A percentile compares a stretch with the other conserved stretches of the same genome.
Conservation (phyloP, 2,113 vertebrate species). For the Pangasianodon gigas region DNA sequence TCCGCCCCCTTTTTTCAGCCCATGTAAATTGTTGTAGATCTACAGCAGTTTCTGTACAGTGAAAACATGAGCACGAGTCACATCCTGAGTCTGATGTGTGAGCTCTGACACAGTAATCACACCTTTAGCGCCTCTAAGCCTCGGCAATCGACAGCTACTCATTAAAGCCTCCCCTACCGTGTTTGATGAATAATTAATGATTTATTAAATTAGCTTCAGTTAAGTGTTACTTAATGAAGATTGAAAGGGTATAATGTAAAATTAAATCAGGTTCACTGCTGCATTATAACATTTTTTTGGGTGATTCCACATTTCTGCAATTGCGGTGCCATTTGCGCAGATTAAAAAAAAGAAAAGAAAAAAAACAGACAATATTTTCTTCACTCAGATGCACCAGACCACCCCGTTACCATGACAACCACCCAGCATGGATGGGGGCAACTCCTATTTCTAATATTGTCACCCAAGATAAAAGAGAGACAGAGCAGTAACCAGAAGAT, state of each 20-base stretch:
- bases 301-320: neutral
- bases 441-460: neutral
- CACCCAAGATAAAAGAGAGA: conserved; percentile 17
- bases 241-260: neutral
- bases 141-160: conserved; percentile 13
- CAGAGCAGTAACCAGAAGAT: neutral
- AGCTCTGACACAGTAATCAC: conserved; percentile 23
- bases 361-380: neutral
- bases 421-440: neutral
- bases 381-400: neutral
- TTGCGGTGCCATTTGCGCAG: neutral
- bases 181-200: conserved; percentile 32
- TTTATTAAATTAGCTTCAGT: conserved; percentile 10
- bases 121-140: neutral
- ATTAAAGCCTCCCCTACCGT: conserved; percentile 13
- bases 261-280: neutral
- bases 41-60: neutral
- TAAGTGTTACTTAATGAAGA: conserved; percentile 20
- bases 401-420: conserved; percentile 38
- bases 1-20: too few species aligned
- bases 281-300: neutral
- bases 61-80: neutral
- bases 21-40: neutral
- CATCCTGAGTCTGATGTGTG: neutral
- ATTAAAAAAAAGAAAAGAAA: neutral